Evolutionary conservation across 53 echinoderm and acorn worm genomes (phyloP).

Genomic region (Patiria pectinifera): DNA sequence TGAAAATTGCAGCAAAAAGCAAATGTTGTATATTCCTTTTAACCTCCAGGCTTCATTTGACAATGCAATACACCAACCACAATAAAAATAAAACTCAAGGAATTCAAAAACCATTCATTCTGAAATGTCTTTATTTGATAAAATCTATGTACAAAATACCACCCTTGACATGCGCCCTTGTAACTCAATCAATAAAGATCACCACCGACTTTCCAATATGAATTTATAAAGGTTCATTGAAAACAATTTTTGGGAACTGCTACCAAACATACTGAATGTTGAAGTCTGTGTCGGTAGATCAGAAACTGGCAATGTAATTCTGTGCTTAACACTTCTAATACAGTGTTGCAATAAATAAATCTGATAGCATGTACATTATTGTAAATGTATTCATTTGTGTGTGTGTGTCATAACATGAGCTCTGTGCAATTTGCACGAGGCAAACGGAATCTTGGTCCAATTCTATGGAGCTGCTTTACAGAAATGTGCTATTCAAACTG

Average conservation of each 20-base stretch:
- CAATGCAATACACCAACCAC: background rate
- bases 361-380: too few species aligned
- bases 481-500: too few species aligned
- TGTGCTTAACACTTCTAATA: background rate
- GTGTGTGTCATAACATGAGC: too few species aligned
- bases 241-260: background rate
- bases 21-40: too few species aligned
- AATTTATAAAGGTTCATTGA: background rate
- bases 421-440: too few species aligned
- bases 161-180: constrained; percentile 3
- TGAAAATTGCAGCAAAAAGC: too few species aligned
- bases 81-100: background rate
- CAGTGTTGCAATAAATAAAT: background rate
- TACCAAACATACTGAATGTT: background rate
- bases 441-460: too few species aligned
- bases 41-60: background rate
- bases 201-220: background rate
- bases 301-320: background rate
- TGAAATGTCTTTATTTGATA: constrained; percentile 39
- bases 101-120: background rate
- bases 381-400: too few species aligned
- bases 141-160: constrained; percentile 40
- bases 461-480: too few species aligned
- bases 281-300: background rate
- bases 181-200: constrained; percentile 23